Base-by-base conservation (phyloP, 2,888 invertebrate species). In the Plebejus anna region DNA sequence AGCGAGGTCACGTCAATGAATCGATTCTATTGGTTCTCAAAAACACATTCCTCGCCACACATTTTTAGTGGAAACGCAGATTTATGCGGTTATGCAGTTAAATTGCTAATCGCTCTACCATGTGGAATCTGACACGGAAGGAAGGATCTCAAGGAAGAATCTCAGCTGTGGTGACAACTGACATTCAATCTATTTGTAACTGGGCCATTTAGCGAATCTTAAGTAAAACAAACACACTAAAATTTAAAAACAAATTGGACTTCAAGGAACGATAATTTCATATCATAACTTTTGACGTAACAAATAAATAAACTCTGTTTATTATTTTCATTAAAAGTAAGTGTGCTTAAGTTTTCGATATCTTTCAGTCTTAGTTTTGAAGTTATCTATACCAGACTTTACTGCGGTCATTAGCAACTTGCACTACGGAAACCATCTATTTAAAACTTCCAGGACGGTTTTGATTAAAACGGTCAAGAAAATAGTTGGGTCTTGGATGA, bases 311-410 rank as follows among this genome's bases (percentile, higher is more conserved):
- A 59, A 11, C 9, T 59, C 28, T 11, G 28, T 4, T 61, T 11
- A 61, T 61, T 61, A 61, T 28, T 61, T 28, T 61, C 28, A 2
- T 61, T 28, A 4, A 9, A 61, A 22, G 28, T 28, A 28, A 61
- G 61, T 28, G 28, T 61, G 61, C 28, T 61, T 9, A 61, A 61
- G 28, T 61, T 61, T 9, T 11, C 61, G 61, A 61, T 28, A 61
- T 28, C 61, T 61, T 61, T 4, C 5, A 36, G 66, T 66, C 66
- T 66, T 66, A 66, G 66, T 66, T 66, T 66, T 4, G 66, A 66
- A 32, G 66, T 66, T 66, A 66, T 36, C 32, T 66, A 13, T 66
- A 66, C 66, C 32, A 66, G 66, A 66, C 66, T 32, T 66, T 32
- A 32, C 66, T 66, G 5, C 66, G 66, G 66, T 32, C 66, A 66